Base-by-base conservation (phyloP, 64 coral and sea anemone genomes). In the Anthopleura sola region DNA sequence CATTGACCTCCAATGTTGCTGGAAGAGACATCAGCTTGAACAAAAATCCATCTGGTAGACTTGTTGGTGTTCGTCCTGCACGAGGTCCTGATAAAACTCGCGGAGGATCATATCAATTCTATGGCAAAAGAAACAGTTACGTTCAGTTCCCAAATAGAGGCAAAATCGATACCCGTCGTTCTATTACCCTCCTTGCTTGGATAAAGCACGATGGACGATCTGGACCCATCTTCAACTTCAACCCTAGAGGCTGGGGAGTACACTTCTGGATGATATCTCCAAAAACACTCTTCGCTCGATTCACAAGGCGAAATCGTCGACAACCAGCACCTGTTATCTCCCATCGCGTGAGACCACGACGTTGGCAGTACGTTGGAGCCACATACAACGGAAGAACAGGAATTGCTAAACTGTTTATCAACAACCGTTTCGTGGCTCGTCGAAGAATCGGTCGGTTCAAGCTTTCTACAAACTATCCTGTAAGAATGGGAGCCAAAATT, bases 81-180 rank as follows among this genome's bases (percentile, higher is more conserved):
- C 83, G 47, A 82, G 92, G 92, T 6, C 92, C 92, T 55, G 62
- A 83, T 28, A 33, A 68, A 50, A 74, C 37, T 55, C 92, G 86
- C 19, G 58, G 53, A 32, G 88, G 87, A 51, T 49, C 92, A 14
- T 81, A 82, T 58, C 75, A 66, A 48, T 94, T 94, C 36, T 20
- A 21, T 68, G 92, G 92, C 32, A 51, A 78, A 32, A 55, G 83
- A 24, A 64, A 84, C 84, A 94, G 92, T 26, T 94, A 86, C 64
- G 89, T 93, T 36, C 39, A 92, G 49, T 91, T 97, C 29, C 91
- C 90, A 26, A 97, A 97, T 84, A 32, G 87, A 18, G 91, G 86
- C 37, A 87, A 83, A 84, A 48, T 97, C 28, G 94, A 97, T 68
- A 90, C 94, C 0, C 20, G 33, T 14, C 46, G 44, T 26, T 90